Base-by-base conservation (phyloP, 1,140 invertebrate genomes). In the Cydia splendana region DNA sequence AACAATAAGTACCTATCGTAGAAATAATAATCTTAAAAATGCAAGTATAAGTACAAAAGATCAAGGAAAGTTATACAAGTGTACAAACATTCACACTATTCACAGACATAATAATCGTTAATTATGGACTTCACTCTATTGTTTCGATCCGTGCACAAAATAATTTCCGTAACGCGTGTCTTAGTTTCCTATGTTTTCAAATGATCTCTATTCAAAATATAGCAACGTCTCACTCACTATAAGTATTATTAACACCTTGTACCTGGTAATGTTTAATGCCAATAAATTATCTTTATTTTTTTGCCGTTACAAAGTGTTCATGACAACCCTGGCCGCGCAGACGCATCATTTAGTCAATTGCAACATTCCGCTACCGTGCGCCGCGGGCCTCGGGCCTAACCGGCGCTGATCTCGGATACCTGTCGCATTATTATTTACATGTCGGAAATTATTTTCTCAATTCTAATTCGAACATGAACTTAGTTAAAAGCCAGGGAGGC, bases 291-390 rank as follows among this genome's bases (percentile, higher is more conserved):
- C 24, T 24, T 24, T 1, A 24, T 24, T 30, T 38, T 42, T 42
- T 42, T 42, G 38, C 1, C 38, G 7, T 42, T 42, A 38, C 9
- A 42, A 42, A 9, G 9, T 10, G 7, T 3, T 51, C 15, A 6
- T 51, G 48, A 51, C 53, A 57, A 57, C 53, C 53, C 53, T 57
- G 7, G 7, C n/a, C 7, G 53, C 6, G 53, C 2, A 57, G 12
- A 51, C 53, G n/a, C 53, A 57, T 57, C 53, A 57, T 57, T 53
- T n/a, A 57, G 53, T 18, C 15, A 57, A 20, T 57, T 5, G 15
- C 53, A 57, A n/a, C 53, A 57, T 57, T 57, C 53, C 53, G 53
- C 53, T 57, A 57, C 53, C n/a, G 53, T 57, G 53, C 53, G 53
- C 53, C 53, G 53, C n/a, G n/a, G 4, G 53, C 53, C 53, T 13